Evolutionary conservation across 2,113 vertebrate species (phyloP), one percentile per base, ranked within the genome.

Genomic region (Nothobranchius kuhntae): DNA sequence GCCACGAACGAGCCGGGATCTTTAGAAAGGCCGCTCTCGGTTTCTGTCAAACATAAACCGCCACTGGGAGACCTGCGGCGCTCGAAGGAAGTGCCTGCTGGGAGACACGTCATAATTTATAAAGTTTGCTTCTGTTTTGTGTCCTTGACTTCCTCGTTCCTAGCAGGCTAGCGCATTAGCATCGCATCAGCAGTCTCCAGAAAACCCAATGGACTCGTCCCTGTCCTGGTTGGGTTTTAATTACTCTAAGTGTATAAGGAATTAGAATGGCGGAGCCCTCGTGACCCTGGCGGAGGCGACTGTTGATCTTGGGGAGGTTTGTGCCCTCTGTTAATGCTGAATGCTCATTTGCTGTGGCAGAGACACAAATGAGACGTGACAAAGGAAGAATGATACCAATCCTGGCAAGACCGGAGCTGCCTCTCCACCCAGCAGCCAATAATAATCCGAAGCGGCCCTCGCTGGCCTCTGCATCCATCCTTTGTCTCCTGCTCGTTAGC

Each of bases 211-310:
- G 40, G 68, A 80, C 84, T 82, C 40, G 6, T 44, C 75, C 71
- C 3, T 21, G n/a, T 71, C 68, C 73, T 77, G 52, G 73, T 74
- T 53, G 71, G 82, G 76, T 86, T 90, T 87, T 89, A 91, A 91
- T 92, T 91, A 90, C 88, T 81, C 61, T 82, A 62, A 86, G 88
- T 89, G 89, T 86, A 85, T 86, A 68, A 84, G 76, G 85, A 80
- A 83, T 87, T 68, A 81, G 65, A 86, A 80, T 61, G 71, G 72
- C 84, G 60, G 70, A 36, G 70, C 78, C 67, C 57, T 15, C 11
- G 75, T 81, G 74, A 78, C 83, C 66, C 57, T 7, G 44, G 61
- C 53, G 50, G 68, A 76, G 69, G 70, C 59, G 73, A 73, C 66
- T 47, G 83, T 71, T 88, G 88, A 89, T 89, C 87, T 89, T 89